A percentile compares a stretch with the other conserved stretches of the same genome.
Conservation (phyloP, 1,140 invertebrate species). For the Drosophila asahinai region DNA sequence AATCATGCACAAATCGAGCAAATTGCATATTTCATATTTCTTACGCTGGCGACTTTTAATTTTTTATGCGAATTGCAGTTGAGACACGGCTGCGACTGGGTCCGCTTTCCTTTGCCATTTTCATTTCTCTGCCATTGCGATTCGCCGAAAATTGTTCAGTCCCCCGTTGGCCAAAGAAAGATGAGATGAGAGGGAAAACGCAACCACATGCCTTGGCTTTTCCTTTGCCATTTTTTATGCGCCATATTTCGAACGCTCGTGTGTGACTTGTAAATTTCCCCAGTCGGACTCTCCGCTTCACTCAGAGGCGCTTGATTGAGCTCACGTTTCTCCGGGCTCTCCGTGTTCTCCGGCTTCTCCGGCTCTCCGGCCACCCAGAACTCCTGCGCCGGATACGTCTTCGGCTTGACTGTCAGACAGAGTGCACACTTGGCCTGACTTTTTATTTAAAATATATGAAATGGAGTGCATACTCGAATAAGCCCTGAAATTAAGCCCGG, state of each 20-base stretch:
- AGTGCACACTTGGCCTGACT: conserved; percentile 40
- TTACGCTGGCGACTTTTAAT: conserved; percentile 69
- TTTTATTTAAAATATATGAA: conserved; percentile 63
- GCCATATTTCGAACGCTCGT: conserved; percentile 49
- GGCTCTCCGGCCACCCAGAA: not conserved
- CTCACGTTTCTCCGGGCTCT: conserved; percentile 63
- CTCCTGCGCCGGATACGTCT: conserved; percentile 19
- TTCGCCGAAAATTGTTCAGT: conserved; percentile 41
- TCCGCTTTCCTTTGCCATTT: conserved; percentile 32
- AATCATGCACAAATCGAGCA: conserved; percentile 74
- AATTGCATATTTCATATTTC: conserved; percentile 75
- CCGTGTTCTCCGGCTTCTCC: conserved; percentile 8
- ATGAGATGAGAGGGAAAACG: conserved; percentile 31
- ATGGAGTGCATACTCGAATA: conserved; percentile 59
- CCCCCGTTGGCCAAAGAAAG: conserved; percentile 36
- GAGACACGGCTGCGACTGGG: conserved; percentile 27
- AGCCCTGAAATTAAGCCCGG: conserved; percentile 57
- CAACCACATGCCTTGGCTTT: conserved; percentile 31
- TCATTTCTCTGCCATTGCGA: conserved; percentile 43
- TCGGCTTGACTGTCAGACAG: conserved; percentile 49
- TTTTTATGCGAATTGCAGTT: conserved; percentile 70
- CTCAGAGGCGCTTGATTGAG: conserved; percentile 76
- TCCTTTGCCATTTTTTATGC: conserved; percentile 35
- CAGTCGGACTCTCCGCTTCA: conserved; percentile 56
- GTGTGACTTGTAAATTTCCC: conserved; percentile 79